Conservation (phyloP, 2,113 vertebrate species). For the Camelus bactrianus region DNA sequence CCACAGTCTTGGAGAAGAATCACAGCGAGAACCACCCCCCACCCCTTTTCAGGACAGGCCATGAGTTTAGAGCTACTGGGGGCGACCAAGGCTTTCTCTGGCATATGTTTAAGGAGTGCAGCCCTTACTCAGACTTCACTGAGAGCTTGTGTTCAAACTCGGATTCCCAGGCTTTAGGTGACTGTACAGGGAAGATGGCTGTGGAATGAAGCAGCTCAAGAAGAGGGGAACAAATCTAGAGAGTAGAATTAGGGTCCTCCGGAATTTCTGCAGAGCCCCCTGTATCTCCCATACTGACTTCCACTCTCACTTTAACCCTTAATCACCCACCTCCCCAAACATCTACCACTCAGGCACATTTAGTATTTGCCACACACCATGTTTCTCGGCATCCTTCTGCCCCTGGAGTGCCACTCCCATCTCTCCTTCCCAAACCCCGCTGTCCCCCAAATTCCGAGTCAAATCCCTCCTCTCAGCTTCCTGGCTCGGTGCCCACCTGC, state of each 20-base stretch:
- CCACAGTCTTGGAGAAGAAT: conserved; percentile 4
- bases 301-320: neutral
- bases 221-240: neutral
- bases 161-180: neutral
- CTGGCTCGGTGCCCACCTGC: neutral
- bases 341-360: neutral
- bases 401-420: neutral
- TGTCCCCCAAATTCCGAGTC: neutral
- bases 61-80: neutral
- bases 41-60: neutral
- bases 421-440: neutral
- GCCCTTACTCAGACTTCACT: accelerated
- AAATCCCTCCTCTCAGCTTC: neutral
- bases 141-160: neutral
- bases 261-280: too few species aligned
- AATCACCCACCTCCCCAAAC: neutral
- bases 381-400: neutral
- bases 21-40: neutral
- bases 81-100: neutral
- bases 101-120: neutral
- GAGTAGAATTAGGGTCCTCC: neutral
- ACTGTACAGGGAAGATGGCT: neutral
- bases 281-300: neutral
- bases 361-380: neutral
- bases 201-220: neutral